Base-by-base conservation (phyloP, 2,113 vertebrate species). In the Malurus cyaneus region DNA sequence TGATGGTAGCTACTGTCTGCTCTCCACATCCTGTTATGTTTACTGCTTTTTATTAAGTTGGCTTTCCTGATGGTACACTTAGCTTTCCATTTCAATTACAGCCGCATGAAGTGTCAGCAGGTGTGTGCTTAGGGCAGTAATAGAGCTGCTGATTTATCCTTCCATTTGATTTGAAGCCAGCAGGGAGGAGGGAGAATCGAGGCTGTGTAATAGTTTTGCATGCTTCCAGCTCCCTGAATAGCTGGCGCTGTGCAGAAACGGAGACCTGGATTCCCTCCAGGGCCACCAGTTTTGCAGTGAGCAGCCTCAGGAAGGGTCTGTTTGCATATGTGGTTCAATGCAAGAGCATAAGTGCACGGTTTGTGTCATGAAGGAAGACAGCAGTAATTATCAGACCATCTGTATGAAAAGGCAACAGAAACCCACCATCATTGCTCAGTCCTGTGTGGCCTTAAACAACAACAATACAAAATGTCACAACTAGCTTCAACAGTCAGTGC, bases 31-130 rank as follows among this genome's bases (percentile, higher is more conserved):
- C 91, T 84, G 32, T 81, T 86, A 12, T 74, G 80, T 93, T 96
- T 94, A 87, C 93, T 69, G 46, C 74, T 94, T 61, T 93, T 94
- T 88, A 94, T 94, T 95, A 92, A 94, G 62, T 76, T 88, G 85
- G 59, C 67, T 95, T 94, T 87, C 42, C 87, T 67, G 29, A 50
- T 64, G 82, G 79, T 88, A 64, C 42, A 46, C 46, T 94, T 73
- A 74, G 89, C 74, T 53, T 92, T 79, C 62, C 65, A 32, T 86
- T 72, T 76, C 88, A 92, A 88, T 96, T 89, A 72, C 81, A 88
- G 60, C 86, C 47, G 29, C 87, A 26, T 90, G 83, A 49, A 95
- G 88, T 89, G 71, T 96, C 93, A 97, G 73, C 91, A 93, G 88
- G 88, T 95, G 47, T 93, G 52, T 84, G 71, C 76, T 88, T 47